Evolutionary conservation across 2,888 invertebrate genomes (phyloP), one percentile per base, ranked within the genome.

Genomic region (Serrognathus titanus): DNA sequence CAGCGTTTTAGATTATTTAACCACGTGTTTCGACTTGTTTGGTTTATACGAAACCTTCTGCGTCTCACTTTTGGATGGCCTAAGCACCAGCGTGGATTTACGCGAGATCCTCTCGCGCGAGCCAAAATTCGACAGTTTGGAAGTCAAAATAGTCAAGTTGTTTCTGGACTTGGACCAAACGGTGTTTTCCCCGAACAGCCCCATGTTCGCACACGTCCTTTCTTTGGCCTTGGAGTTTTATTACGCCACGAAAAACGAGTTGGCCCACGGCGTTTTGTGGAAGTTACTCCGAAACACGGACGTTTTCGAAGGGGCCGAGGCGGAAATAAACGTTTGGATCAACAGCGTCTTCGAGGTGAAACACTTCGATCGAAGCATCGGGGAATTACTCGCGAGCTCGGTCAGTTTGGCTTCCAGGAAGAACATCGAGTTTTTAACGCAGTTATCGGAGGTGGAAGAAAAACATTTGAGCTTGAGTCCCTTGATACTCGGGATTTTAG

Each of bases 1-100:
- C 56, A 65, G 71, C 7, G 48, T 64, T 20, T 40, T 59, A 6
- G 56, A 69, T 20, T 61, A 69, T 62, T 64, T 75, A 37, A 62
- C 68, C 45, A 75, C 76, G 55, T 75, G 85, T 20, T 72, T 87
- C 45, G 81, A 83, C 20, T 79, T 85, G 67, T 79, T 87, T 72
- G 74, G 83, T 53, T 74, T 78, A 53, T 83, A 82, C 56, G 74
- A 82, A 39, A 79, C 77, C 48, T 69, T 81, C 52, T 82, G 82
- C 55, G 80, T 85, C 51, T 78, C 81, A 64, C 74, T 83, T 45
- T 71, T 85, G 36, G 79, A 81, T 39, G 62, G 59, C 55, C 52
- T 73, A 4, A 56, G 13, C 11, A n/a, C 16, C 13, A 38, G 12
- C 8, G 47, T 56, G 9, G 12, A 55, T 40, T 51, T 56, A 38